These are phyloP conservation scores for Drosophila percnosoma DNA, from an alignment of 2,888 invertebrate genomes.

Conservation along the genomic window DNA sequence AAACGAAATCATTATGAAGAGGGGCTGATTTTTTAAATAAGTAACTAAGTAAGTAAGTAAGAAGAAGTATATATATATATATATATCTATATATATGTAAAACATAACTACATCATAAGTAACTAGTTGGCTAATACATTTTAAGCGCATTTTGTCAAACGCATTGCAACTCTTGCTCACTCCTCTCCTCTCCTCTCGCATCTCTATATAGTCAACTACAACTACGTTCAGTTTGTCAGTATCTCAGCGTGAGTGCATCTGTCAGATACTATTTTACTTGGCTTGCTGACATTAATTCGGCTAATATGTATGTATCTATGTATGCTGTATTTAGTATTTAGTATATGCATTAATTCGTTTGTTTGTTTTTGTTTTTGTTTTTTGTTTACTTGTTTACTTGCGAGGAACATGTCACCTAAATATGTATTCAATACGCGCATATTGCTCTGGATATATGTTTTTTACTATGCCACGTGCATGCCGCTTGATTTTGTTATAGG, in stretches of 20 bases:
- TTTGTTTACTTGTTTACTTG: slow-evolving; percentile 47
- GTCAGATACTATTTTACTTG: slow-evolving; percentile 11
- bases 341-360: slow-evolving; percentile 26
- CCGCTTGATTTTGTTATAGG: slow-evolving; percentile 25
- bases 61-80: not conserved
- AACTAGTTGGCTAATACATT: slow-evolving; percentile 50
- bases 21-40: slow-evolving; percentile 14
- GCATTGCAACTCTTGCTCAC: slow-evolving; percentile 43
- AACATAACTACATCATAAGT: slow-evolving; percentile 51
- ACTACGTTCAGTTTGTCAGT: slow-evolving; percentile 12
- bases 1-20: slow-evolving; percentile 20
- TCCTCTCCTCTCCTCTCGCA: not conserved
- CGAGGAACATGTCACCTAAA: slow-evolving; percentile 80
- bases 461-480: slow-evolving; percentile 41
- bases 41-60: slow-evolving; percentile 11
- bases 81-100: slow-evolving; percentile 30
- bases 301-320: slow-evolving; percentile 54
- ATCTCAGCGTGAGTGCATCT: slow-evolving; percentile 12
- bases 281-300: slow-evolving; percentile 52
- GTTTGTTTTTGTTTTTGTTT: slow-evolving; percentile 15
- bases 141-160: slow-evolving; percentile 44
- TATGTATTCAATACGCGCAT: slow-evolving; percentile 77
- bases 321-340: slow-evolving; percentile 18
- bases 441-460: slow-evolving; percentile 64
- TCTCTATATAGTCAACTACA: slow-evolving; percentile 18